phyloP scores from a whole-genome alignment of 2,888 invertebrate genomes.

The Ernsta delagoae region DNA sequence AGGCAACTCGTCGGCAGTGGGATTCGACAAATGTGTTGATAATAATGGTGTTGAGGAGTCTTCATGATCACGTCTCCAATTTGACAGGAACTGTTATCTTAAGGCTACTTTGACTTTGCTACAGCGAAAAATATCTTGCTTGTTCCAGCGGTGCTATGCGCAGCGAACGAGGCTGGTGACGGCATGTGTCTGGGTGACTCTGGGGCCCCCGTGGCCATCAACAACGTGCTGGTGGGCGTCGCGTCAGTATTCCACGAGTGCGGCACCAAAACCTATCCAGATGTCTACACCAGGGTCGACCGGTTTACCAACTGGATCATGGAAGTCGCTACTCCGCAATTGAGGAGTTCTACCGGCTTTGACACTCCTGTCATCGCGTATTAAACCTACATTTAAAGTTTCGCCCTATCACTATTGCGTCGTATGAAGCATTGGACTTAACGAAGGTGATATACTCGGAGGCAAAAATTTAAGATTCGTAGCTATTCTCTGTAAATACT shows the following conservation, averaged over 20 bases:
- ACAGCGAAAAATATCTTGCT: not conserved
- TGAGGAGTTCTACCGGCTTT: not conserved
- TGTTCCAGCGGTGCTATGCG: constrained; percentile 55
- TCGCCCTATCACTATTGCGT: too few species aligned
- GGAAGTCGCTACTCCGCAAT: constrained; percentile 46
- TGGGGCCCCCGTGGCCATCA: constrained; percentile 62
- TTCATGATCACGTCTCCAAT: too few species aligned
- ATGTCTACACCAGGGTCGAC: constrained; percentile 60
- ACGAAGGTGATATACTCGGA: not conserved
- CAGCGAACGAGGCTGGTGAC: constrained; percentile 42
- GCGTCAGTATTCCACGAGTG: constrained; percentile 55
- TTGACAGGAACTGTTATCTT: too few species aligned
- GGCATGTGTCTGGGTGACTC: constrained; percentile 64
- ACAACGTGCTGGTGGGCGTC: constrained; percentile 51
- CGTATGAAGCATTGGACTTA: too few species aligned
- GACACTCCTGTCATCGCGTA: not conserved
- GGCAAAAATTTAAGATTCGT: too few species aligned
- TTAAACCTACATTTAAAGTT: not conserved
- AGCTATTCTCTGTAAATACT: too few species aligned
- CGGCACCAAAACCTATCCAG: constrained; percentile 49
- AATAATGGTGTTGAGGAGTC: too few species aligned
- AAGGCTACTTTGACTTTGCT: too few species aligned
- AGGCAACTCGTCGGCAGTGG: too few species aligned
- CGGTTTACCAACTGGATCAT: constrained; percentile 62
- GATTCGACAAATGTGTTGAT: too few species aligned